Conservation (phyloP, 2,797 vertebrate species). For the Channallabes apus region DNA sequence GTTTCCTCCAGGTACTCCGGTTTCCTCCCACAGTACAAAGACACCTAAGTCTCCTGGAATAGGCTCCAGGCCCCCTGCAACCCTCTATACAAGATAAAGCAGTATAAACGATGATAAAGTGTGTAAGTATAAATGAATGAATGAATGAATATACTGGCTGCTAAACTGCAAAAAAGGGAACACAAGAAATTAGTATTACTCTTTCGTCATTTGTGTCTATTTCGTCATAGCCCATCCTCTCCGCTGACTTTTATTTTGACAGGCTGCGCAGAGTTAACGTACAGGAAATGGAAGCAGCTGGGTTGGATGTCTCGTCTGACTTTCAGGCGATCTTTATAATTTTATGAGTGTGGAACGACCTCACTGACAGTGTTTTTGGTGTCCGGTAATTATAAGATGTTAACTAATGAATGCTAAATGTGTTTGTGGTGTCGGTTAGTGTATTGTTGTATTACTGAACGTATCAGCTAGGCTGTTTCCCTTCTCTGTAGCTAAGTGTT, state of each 20-base stretch:
- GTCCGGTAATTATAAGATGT: conserved; percentile 18
- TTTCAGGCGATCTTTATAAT: conserved; percentile 26
- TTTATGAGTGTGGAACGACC: not conserved
- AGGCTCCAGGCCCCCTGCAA: too few relatives aligned
- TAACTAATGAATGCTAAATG: not conserved
- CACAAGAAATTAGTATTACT: too few relatives aligned
- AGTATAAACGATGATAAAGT: too few relatives aligned
- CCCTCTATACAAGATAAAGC: too few relatives aligned
- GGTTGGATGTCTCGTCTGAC: not conserved
- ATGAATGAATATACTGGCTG: not conserved
- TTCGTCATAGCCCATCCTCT: not conserved
- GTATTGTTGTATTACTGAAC: not conserved
- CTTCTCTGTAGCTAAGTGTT: not conserved
- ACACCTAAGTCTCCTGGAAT: too few relatives aligned
- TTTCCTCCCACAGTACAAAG: too few relatives aligned
- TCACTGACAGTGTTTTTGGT: not conserved
- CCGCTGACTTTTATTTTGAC: conserved; percentile 35
- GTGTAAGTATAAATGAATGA: too few relatives aligned
- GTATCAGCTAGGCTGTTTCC: not conserved
- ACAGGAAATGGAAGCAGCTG: conserved; percentile 17
- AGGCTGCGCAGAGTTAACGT: not conserved
- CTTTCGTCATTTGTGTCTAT: not conserved
- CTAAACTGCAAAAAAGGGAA: not conserved
- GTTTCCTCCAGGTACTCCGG: too few relatives aligned
- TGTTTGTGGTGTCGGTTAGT: not conserved